A percentile compares a stretch with the other conserved stretches of the same genome.
Evolutionary conservation across 2,113 vertebrate genomes (phyloP).

Genomic region (Petrocephalus zakoni): DNA sequence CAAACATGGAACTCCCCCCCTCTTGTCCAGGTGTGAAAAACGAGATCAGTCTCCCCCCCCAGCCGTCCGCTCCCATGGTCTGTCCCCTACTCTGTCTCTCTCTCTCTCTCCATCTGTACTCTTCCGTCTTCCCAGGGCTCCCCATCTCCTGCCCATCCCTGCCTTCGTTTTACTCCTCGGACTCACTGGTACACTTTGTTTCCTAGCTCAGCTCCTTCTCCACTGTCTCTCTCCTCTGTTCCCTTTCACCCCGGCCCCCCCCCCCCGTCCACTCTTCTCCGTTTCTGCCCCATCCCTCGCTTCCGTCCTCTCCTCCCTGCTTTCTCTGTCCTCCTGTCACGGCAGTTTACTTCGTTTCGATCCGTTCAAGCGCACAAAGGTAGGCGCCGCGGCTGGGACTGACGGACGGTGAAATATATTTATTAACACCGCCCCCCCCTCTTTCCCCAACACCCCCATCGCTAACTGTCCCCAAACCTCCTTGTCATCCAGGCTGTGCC

Average conservation of each 20-base stretch:
- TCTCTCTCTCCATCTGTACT: background rate
- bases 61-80: background rate
- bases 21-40: constrained; percentile 52
- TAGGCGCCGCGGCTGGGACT: background rate
- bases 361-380: background rate
- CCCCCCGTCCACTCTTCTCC: background rate
- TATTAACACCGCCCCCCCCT: no score
- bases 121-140: background rate
- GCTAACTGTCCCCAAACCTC: background rate
- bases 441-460: background rate
- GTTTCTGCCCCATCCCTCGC: background rate
- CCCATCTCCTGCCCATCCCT: background rate
- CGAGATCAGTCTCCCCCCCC: background rate
- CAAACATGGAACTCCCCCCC: constrained; percentile 49
- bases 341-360: background rate
- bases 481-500: constrained; percentile 45
- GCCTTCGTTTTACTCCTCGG: background rate
- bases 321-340: background rate
- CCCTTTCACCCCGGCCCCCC: background rate
- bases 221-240: background rate
- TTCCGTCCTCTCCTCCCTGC: background rate
- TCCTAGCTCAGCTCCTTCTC: background rate
- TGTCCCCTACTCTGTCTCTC: background rate
- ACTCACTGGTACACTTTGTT: background rate
- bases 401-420: background rate